Evolutionary conservation across 2,888 invertebrate species (phyloP).

Genomic region (Cephus spinipes): DNA sequence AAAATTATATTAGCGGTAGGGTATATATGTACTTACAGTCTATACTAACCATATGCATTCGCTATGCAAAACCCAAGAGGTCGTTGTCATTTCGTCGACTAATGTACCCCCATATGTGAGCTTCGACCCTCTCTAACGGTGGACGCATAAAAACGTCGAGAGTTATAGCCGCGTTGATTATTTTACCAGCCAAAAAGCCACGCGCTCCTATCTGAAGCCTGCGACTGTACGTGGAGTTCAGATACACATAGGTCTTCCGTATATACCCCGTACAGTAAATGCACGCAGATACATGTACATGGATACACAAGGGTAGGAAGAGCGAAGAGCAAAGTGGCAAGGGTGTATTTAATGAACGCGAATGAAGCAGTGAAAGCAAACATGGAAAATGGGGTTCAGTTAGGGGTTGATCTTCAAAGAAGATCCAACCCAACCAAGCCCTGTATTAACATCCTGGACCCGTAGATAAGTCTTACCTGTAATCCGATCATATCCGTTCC

Average conservation of each 20-base stretch:
- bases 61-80: neutral
- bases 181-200: constrained; percentile 20
- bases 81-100: neutral
- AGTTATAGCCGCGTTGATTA: constrained; percentile 21
- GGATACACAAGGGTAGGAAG: neutral
- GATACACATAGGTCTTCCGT: neutral
- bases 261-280: neutral
- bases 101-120: neutral
- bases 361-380: constrained; percentile 5
- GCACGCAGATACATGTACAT: neutral
- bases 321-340: neutral
- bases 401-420: neutral
- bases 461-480: neutral
- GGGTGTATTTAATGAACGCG: constrained; percentile 17
- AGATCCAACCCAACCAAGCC: neutral
- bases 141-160: neutral
- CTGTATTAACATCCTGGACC: no score
- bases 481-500: neutral
- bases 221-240: neutral
- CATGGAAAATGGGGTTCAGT: neutral
- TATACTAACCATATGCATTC: neutral
- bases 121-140: neutral
- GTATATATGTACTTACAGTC: neutral
- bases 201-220: neutral
- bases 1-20: neutral